Conservation (phyloP, 2,113 vertebrate species). For the Mormyrus iriodes region DNA sequence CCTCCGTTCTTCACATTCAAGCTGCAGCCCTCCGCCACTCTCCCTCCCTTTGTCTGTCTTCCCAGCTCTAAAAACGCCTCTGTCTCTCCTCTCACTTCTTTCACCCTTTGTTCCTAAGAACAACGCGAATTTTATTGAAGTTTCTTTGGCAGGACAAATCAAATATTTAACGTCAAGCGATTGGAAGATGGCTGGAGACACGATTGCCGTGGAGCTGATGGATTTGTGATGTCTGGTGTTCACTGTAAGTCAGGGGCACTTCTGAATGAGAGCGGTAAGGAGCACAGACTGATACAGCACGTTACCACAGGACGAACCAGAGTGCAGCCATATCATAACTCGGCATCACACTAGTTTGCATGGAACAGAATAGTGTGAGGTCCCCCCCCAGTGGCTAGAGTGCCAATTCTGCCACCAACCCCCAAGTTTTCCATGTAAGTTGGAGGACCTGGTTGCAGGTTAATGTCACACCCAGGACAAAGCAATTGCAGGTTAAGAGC, state of each 20-base stretch:
- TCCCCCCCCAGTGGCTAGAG: too few relatives aligned
- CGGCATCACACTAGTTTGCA: too few relatives aligned
- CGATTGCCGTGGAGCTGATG: neutral
- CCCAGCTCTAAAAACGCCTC: neutral
- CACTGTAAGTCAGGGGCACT: neutral
- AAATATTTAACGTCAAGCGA: neutral
- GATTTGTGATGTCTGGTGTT: neutral
- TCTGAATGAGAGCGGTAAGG: too few relatives aligned
- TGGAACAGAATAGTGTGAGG: too few relatives aligned
- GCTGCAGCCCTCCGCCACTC: neutral
- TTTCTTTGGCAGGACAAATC: neutral
- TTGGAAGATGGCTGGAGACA: neutral
- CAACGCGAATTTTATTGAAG: neutral
- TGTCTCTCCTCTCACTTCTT: neutral
- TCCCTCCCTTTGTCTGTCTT: neutral
- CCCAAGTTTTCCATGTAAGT: too few relatives aligned
- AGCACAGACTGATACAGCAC: too few relatives aligned
- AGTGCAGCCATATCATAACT: too few relatives aligned
- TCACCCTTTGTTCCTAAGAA: neutral
- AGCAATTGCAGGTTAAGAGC: too few relatives aligned
- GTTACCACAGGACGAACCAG: too few relatives aligned
- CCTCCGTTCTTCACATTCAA: conserved; percentile 8
- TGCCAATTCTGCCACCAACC: too few relatives aligned
- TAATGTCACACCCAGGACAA: too few relatives aligned
- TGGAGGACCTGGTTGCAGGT: too few relatives aligned